phyloP scores from a whole-genome alignment of 2,113 vertebrate genomes.

The Vulpes vulpes region DNA sequence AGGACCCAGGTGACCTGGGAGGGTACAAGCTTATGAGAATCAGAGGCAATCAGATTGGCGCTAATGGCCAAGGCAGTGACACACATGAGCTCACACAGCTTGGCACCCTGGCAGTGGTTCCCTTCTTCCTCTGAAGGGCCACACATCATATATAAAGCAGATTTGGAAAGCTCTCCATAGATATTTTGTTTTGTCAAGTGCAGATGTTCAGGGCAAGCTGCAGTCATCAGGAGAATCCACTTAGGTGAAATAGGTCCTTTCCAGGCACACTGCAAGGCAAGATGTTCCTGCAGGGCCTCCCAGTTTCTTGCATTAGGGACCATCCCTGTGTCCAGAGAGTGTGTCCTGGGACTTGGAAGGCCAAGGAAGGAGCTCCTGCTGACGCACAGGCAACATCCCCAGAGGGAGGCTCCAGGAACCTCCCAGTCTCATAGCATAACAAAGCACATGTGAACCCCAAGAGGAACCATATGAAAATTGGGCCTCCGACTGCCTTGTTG shows the following conservation, averaged over 20 bases:
- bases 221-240: neutral
- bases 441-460: neutral
- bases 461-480: neutral
- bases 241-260: neutral
- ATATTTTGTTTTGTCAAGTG: neutral
- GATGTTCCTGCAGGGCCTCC: neutral
- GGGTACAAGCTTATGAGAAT: neutral
- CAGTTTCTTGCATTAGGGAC: neutral
- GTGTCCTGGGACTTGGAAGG: neutral
- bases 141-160: neutral
- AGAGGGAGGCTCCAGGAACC: neutral
- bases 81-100: neutral
- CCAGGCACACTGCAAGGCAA: neutral
- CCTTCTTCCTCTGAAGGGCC: neutral
- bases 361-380: neutral
- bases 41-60: neutral
- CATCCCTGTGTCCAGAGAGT: neutral
- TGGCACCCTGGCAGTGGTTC: neutral
- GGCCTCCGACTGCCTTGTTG: conserved; percentile 3
- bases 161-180: neutral
- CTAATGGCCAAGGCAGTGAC: neutral
- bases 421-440: neutral
- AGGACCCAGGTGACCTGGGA: neutral
- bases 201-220: neutral
- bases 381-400: neutral